Percentiles rank a stretch among this genome's conserved stretches.
Conservation (phyloP, 2,797 vertebrate genomes). For the Choloepus didactylus region DNA sequence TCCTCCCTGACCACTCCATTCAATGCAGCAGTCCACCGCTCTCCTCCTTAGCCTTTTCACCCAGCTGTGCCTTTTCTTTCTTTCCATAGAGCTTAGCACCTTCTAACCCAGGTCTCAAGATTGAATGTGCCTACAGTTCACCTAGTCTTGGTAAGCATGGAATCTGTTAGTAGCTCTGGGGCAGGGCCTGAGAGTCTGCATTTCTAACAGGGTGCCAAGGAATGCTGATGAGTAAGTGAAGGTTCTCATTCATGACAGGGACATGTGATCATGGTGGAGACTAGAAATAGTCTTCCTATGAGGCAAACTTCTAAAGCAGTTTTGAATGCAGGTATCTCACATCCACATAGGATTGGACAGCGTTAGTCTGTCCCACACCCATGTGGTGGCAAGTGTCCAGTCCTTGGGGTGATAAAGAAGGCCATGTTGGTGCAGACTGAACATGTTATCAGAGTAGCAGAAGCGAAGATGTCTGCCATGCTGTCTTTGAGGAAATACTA, state of each 20-base stretch:
- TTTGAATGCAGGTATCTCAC: neutral
- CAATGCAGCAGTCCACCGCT: rapidly evolving
- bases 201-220: rapidly evolving
- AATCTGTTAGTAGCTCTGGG: neutral
- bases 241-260: neutral
- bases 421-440: neutral
- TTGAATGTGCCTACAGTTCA: rapidly evolving
- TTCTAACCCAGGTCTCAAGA: neutral
- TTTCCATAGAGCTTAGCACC: neutral
- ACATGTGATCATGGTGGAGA: neutral
- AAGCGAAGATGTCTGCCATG: neutral
- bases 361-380: neutral
- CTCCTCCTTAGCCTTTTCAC: rapidly evolving
- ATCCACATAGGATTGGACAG: neutral
- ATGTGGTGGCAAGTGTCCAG: neutral
- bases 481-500: neutral
- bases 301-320: neutral
- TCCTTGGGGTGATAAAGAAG: neutral
- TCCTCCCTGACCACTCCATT: neutral
- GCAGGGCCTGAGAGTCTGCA: neutral
- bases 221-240: neutral
- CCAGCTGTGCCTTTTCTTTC: neutral
- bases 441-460: neutral
- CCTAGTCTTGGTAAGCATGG: no score
- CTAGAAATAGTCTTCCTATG: neutral